Percentiles rank a stretch among this genome's conserved stretches.
Conservation (phyloP, 2,797 vertebrate genomes). For the Labroides dimidiatus region DNA sequence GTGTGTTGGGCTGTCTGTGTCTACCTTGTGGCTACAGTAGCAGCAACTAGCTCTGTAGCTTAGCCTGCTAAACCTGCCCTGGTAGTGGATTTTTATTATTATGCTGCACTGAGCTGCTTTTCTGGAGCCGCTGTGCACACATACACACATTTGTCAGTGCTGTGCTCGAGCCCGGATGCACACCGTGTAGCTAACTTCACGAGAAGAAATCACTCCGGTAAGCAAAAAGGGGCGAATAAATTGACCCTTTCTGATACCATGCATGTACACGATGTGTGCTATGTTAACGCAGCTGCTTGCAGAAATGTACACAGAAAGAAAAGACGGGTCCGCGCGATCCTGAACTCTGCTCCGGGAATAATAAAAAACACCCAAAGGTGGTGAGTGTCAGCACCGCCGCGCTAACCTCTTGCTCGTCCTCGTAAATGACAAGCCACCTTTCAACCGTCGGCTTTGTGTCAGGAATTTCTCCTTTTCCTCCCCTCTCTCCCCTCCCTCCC, state of each 20-base stretch:
- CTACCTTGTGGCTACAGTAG: slow-evolving; percentile 75
- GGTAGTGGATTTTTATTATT: slow-evolving; percentile 43
- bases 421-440: slow-evolving; percentile 92
- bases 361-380: slow-evolving; percentile 50
- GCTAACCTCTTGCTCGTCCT: slow-evolving; percentile 83
- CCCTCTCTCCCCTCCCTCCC: slow-evolving; percentile 45
- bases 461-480: slow-evolving; percentile 60
- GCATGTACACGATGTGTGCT: slow-evolving; percentile 51
- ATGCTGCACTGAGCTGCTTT: slow-evolving; percentile 36
- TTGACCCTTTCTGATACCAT: slow-evolving; percentile 72
- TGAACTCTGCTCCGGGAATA: slow-evolving; percentile 68
- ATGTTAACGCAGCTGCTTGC: slow-evolving; percentile 43
- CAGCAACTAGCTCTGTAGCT: slow-evolving; percentile 78
- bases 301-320: slow-evolving; percentile 37
- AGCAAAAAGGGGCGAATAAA: slow-evolving; percentile 60
- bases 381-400: slow-evolving; percentile 76
- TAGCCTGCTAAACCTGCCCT: slow-evolving; percentile 78
- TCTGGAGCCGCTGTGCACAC: slow-evolving; percentile 5
- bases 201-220: slow-evolving; percentile 47
- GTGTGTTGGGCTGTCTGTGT: slow-evolving; percentile 42
- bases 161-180: slow-evolving; percentile 10
- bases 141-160: slow-evolving; percentile 17
- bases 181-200: slow-evolving; percentile 68
- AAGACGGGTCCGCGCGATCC: slow-evolving; percentile 52
- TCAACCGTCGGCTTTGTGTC: slow-evolving; percentile 93